Percentiles rank a stretch among this genome's conserved stretches.
Conservation (phyloP, 2,113 vertebrate species). For the Pedionomus torquatus region DNA sequence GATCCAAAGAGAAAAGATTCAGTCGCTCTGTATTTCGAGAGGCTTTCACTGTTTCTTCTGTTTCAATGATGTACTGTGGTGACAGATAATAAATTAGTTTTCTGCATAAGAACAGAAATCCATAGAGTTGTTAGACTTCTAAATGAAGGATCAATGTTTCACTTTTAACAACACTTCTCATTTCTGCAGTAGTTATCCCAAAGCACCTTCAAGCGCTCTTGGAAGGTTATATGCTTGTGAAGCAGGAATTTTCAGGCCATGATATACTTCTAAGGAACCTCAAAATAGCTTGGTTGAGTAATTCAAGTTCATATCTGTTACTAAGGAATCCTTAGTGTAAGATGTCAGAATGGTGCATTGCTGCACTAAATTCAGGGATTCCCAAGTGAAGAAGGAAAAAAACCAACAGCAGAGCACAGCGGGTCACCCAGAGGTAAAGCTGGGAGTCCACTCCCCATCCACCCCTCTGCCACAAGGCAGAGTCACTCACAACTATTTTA, state of each 20-base stretch:
- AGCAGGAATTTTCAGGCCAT: background rate
- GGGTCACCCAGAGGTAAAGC: background rate
- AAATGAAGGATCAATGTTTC: background rate
- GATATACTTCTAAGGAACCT: background rate
- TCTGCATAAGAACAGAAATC: background rate
- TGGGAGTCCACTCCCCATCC: background rate
- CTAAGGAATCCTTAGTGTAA: background rate
- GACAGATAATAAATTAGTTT: conserved; percentile 42
- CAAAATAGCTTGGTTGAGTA: background rate
- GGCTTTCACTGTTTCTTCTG: conserved; percentile 87
- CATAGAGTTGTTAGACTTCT: background rate
- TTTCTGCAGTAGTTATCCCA: background rate
- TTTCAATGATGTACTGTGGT: conserved; percentile 91
- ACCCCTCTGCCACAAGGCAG: background rate
- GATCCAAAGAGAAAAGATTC: conserved; percentile 94
- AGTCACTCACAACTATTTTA: background rate
- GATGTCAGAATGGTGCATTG: background rate
- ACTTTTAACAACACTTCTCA: background rate
- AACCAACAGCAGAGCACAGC: background rate
- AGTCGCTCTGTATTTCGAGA: conserved; percentile 86
- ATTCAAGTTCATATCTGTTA: background rate
- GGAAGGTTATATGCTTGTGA: background rate
- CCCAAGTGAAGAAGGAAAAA: background rate
- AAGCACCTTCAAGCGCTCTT: background rate
- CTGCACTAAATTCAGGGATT: background rate